A percentile compares a stretch with the other conserved stretches of the same genome.
Evolutionary conservation across 1,140 invertebrate species (phyloP).

Genomic region (Rhagoletis zephyria): DNA sequence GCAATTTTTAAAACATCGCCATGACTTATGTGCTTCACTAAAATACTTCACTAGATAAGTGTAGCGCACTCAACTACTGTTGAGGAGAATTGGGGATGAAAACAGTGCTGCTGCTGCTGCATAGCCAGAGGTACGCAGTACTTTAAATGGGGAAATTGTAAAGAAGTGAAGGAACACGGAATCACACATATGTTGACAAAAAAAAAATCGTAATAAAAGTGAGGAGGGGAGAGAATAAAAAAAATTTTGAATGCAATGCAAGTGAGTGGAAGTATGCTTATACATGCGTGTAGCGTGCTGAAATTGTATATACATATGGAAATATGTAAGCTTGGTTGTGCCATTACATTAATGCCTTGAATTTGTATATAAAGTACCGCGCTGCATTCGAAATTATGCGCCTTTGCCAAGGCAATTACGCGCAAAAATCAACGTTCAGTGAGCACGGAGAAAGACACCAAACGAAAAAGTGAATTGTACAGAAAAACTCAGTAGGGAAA

Average conservation of each 20-base stretch:
- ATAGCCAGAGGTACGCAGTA: neutral
- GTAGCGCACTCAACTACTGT: slow-evolving; percentile 2
- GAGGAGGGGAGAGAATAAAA: neutral
- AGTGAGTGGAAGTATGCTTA: slow-evolving; percentile 24
- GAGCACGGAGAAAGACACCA: slow-evolving; percentile 1
- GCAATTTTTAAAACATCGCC: too few species aligned
- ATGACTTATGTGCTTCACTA: slow-evolving; percentile 53
- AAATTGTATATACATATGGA: neutral
- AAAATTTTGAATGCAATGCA: slow-evolving; percentile 28
- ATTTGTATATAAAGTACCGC: neutral
- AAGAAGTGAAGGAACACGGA: slow-evolving; percentile 17
- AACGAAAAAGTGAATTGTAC: neutral
- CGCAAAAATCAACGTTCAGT: slow-evolving; percentile 26
- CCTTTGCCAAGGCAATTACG: slow-evolving; percentile 8
- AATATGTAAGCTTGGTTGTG: neutral
- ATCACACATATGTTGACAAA: slow-evolving; percentile 45
- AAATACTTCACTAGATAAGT: neutral
- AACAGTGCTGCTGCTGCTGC: neutral
- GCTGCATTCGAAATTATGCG: slow-evolving; percentile 10
- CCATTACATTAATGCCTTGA: neutral
- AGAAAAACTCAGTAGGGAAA: neutral
- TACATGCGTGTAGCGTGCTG: neutral
- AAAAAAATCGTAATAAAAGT: neutral
- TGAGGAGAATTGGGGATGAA: slow-evolving; percentile 19
- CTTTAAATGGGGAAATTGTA: slow-evolving; percentile 31